Evolutionary conservation across 2,113 vertebrate genomes (phyloP).

Genomic region (Phainopepla nitens): DNA sequence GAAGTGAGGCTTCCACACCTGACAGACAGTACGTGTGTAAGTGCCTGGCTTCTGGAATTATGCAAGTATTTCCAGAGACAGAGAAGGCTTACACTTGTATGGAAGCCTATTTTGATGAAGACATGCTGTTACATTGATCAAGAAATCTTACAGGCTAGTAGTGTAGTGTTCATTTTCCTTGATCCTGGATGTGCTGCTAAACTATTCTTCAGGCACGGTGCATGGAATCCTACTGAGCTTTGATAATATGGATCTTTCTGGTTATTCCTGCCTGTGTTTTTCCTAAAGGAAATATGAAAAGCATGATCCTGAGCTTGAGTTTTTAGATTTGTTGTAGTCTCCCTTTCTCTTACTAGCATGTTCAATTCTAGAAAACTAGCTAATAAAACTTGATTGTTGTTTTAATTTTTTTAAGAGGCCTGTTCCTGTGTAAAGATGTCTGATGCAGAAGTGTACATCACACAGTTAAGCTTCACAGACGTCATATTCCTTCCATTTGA

Average conservation of each 20-base stretch:
- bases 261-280: background rate
- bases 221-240: background rate
- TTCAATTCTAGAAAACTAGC: background rate
- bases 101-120: background rate
- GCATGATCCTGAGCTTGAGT: background rate
- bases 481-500: background rate
- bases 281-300: background rate
- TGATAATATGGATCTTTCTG: background rate
- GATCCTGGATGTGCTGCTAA: background rate
- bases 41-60: background rate
- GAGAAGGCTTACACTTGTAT: background rate
- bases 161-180: background rate
- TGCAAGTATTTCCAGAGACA: background rate
- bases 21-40: background rate
- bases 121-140: background rate
- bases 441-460: background rate
- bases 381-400: background rate
- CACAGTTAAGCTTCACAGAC: background rate
- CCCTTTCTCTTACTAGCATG: background rate
- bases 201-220: background rate
- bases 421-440: background rate
- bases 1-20: background rate
- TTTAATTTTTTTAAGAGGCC: background rate
- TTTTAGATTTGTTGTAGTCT: background rate
- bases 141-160: background rate